Percentiles rank a stretch among this genome's conserved stretches.
Conservation (phyloP, 2,888 invertebrate species). For the Dicycla oo region DNA sequence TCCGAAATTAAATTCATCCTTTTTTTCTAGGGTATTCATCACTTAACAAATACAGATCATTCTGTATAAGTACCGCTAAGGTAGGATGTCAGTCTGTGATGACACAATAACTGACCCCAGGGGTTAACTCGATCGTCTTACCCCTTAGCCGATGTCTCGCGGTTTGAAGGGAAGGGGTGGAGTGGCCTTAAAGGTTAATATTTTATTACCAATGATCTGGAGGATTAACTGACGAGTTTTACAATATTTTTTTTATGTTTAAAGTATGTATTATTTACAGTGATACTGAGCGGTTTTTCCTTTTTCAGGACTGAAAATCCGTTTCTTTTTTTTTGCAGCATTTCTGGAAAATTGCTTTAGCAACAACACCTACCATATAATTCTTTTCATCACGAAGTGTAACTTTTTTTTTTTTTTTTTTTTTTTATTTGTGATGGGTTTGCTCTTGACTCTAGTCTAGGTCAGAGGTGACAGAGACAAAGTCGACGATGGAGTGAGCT, state of each 20-base stretch:
- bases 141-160: slow-evolving; percentile 68
- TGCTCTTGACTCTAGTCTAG: no score
- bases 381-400: no score
- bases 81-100: slow-evolving; percentile 69
- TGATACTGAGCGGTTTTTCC: no score
- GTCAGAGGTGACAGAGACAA: no score
- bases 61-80: slow-evolving; percentile 58
- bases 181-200: slow-evolving; percentile 13
- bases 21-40: neutral
- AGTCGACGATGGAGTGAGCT: no score
- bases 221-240: no score
- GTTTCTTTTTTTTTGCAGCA: neutral
- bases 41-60: neutral
- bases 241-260: no score
- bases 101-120: slow-evolving; percentile 84
- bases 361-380: no score
- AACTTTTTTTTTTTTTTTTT: no score
- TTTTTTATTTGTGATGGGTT: no score
- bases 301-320: neutral
- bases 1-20: neutral
- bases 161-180: slow-evolving; percentile 30
- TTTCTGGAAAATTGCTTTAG: no score
- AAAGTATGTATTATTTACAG: no score
- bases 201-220: slow-evolving; percentile 6
- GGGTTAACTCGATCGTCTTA: slow-evolving; percentile 75